These are phyloP conservation scores for Bubo scandiacus DNA, from an alignment of 2,113 vertebrate genomes.

Conservation along the genomic window DNA sequence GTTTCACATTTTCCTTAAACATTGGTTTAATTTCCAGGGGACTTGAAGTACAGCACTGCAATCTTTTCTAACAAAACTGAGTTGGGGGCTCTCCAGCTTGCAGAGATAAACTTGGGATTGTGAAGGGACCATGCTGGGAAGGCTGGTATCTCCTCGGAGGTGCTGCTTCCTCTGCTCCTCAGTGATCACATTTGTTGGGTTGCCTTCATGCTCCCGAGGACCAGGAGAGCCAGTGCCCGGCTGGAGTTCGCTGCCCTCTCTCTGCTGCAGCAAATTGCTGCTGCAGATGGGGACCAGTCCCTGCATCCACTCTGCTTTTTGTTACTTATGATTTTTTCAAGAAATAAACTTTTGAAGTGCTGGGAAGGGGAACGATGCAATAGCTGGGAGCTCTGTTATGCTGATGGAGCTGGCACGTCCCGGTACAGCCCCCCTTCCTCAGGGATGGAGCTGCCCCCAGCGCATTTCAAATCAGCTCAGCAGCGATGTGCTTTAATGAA, in stretches of 20 bases:
- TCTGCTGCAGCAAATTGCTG: too few relatives aligned
- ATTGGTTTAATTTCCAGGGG: not conserved
- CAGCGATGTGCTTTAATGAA: not conserved
- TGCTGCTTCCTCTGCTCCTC: not conserved
- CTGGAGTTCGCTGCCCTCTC: not conserved
- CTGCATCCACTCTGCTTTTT: not conserved
- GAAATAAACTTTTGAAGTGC: not conserved
- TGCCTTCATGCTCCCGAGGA: not conserved
- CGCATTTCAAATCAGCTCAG: rapidly evolving
- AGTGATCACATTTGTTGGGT: not conserved
- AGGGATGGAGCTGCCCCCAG: not conserved
- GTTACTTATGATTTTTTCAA: not conserved
- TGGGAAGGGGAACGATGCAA: not conserved
- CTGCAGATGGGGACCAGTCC: rapidly evolving
- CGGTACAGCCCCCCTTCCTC: not conserved
- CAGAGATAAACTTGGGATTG: not conserved
- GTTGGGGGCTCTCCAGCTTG: not conserved
- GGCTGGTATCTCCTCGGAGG: not conserved
- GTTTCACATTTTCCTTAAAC: not conserved
- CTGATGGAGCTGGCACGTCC: not conserved
- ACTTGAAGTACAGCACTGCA: rapidly evolving
- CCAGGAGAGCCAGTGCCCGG: not conserved
- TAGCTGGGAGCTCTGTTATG: not conserved
- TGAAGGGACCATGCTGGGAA: not conserved
- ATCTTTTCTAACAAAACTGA: not conserved